phyloP scores from a whole-genome alignment of 2,888 invertebrate genomes.

The Pristionchus japonicus region DNA sequence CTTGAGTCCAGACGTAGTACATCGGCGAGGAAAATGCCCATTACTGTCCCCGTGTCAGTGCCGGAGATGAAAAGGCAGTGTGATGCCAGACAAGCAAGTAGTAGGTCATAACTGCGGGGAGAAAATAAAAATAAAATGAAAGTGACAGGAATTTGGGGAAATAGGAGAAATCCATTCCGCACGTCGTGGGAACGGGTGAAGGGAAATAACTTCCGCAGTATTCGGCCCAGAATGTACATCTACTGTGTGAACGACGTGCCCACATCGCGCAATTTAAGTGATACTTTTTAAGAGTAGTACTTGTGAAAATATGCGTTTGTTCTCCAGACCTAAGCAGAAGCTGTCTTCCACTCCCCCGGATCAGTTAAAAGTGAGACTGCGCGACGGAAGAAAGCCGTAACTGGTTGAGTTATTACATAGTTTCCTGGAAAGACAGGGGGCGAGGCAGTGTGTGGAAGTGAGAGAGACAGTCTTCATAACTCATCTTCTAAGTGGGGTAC shows the following conservation, averaged over 20 bases:
- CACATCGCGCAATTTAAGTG: no score
- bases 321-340: neutral
- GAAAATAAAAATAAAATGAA: no score
- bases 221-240: neutral
- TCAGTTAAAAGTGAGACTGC: constrained; percentile 3
- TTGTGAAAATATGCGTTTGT: no score
- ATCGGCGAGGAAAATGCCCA: neutral
- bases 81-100: no score
- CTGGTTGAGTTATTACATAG: neutral
- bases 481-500: neutral
- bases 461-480: neutral
- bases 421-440: neutral
- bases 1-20: neutral
- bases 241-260: no score
- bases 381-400: neutral
- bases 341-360: neutral
- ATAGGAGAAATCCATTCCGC: neutral
- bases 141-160: neutral
- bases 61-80: neutral
- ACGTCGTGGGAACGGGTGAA: neutral
- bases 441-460: neutral
- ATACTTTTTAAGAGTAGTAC: no score
- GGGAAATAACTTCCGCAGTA: neutral
- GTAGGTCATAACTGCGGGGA: neutral
- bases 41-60: neutral